Evolutionary conservation across 2,797 vertebrate species (phyloP).

Genomic region (Malacoraja senta): DNA sequence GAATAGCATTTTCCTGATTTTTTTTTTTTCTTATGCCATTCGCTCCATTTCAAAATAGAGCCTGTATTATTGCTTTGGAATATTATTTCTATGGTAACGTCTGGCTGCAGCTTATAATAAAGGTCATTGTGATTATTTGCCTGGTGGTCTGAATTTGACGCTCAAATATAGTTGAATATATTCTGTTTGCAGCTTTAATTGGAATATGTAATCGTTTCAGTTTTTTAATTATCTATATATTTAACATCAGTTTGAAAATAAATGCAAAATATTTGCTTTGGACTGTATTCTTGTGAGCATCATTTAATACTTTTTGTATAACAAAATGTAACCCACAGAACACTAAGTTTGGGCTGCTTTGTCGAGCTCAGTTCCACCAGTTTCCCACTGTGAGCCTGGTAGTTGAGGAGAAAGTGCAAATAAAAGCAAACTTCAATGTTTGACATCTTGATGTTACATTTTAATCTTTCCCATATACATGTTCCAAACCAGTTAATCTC

Average conservation of each 20-base stretch:
- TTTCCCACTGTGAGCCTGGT: not conserved
- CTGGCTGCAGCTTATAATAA: not conserved
- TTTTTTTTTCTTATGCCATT: not conserved
- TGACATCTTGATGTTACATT: too few species aligned
- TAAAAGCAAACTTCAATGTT: not conserved
- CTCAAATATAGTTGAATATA: not conserved
- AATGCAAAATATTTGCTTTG: too few species aligned
- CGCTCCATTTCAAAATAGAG: not conserved
- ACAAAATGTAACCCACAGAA: not conserved
- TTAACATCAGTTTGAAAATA: too few species aligned
- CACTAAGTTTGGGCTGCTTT: not conserved
- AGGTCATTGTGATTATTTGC: conserved; percentile 1
- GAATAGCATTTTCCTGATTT: too few species aligned
- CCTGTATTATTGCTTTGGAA: not conserved
- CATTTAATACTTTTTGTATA: not conserved
- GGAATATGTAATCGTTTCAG: too few species aligned
- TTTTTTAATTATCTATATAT: too few species aligned
- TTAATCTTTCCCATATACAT: too few species aligned
- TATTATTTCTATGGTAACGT: conserved; percentile 24
- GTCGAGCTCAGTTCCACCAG: not conserved
- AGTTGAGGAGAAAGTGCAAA: not conserved
- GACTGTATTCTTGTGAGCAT: not conserved
- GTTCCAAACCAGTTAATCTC: too few species aligned
- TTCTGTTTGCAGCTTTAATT: too few species aligned
- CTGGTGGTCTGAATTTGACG: not conserved